Evolutionary conservation across 1,140 invertebrate species (phyloP).

Genomic region (Drosophila bifasciata): DNA sequence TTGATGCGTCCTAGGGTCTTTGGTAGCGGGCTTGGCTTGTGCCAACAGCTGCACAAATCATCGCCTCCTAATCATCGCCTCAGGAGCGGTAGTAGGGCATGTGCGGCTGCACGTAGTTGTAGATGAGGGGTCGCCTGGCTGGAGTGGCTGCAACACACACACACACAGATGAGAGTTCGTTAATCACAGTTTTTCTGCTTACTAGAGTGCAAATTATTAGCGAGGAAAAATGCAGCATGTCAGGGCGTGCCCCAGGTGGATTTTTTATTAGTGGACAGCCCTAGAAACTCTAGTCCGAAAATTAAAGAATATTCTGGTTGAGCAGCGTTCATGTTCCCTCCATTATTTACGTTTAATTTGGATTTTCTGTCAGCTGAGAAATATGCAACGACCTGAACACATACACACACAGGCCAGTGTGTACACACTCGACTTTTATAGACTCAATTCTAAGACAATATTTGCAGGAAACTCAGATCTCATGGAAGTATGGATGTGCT

Average conservation of each 20-base stretch:
- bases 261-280: background rate
- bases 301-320: too few species aligned
- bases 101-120: slow-evolving; percentile 76
- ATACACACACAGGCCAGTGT: too few species aligned
- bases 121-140: slow-evolving; percentile 69
- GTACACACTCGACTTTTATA: too few species aligned
- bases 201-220: slow-evolving; percentile 7
- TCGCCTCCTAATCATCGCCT: slow-evolving; percentile 50
- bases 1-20: slow-evolving; percentile 40
- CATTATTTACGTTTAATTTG: background rate
- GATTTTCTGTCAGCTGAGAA: slow-evolving; percentile 31
- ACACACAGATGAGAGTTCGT: slow-evolving; percentile 1
- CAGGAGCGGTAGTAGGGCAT: slow-evolving; percentile 72
- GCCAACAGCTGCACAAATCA: slow-evolving; percentile 54
- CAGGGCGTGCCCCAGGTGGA: background rate
- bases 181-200: background rate
- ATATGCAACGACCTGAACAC: slow-evolving; percentile 34
- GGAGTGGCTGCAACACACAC: slow-evolving; percentile 57
- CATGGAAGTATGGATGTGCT: too few species aligned
- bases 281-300: background rate
- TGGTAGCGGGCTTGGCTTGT: slow-evolving; percentile 43
- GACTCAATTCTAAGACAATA: too few species aligned
- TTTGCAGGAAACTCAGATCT: too few species aligned
- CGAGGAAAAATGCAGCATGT: background rate
- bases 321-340: too few species aligned